A percentile compares a stretch with the other conserved stretches of the same genome.
Evolutionary conservation across 2,888 invertebrate species (phyloP).

Genomic region (Mimachlamys varia): DNA sequence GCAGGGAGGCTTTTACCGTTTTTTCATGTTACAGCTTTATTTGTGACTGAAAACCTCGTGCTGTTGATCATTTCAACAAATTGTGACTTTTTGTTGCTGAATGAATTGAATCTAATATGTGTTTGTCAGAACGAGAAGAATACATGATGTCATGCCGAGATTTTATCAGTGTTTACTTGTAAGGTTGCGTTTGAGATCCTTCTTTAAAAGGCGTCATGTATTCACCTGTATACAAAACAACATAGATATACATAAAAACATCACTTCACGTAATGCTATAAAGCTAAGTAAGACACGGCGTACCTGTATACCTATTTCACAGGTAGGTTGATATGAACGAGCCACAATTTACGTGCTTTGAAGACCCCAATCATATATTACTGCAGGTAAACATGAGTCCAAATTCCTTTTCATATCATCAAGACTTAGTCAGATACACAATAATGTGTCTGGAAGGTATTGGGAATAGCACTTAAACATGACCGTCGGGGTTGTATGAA

Average conservation of each 20-base stretch:
- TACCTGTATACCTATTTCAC: neutral
- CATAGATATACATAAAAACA: neutral
- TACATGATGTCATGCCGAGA: conserved; percentile 11
- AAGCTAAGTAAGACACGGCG: neutral
- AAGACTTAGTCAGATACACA: neutral
- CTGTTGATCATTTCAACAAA: neutral
- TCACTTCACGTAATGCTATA: neutral
- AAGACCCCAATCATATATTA: neutral
- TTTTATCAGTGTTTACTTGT: neutral
- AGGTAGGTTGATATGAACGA: neutral
- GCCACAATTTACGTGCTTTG: neutral
- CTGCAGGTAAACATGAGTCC: conserved; percentile 3
- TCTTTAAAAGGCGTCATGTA: neutral
- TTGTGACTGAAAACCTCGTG: neutral
- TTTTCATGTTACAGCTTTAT: neutral
- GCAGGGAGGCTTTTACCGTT: neutral
- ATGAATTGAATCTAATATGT: neutral
- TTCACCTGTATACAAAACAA: conserved; percentile 11
- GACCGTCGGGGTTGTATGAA: neutral
- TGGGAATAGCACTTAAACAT: neutral
- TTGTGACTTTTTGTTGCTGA: neutral
- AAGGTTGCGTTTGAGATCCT: neutral
- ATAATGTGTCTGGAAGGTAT: too few relatives aligned
- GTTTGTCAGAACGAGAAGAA: neutral
- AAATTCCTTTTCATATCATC: neutral